Evolutionary conservation across 2,113 vertebrate species (phyloP).

Genomic region (Vireo altiloquus): DNA sequence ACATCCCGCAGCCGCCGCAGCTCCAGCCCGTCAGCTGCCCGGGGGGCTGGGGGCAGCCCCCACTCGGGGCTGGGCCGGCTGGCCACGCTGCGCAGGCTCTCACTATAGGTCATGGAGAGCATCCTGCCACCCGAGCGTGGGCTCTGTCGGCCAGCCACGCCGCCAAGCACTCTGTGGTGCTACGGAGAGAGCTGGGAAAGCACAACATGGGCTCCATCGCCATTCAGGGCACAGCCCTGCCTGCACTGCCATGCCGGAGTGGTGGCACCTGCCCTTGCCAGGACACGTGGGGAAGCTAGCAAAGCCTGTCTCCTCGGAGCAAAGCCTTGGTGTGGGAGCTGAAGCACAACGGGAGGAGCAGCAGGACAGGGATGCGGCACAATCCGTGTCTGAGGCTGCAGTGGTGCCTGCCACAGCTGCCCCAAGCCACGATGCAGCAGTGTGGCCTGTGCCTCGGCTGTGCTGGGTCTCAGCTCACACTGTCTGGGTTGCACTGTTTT

Average conservation of each 20-base stretch:
- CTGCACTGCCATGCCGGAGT: accelerated
- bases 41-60: slow-evolving; percentile 82
- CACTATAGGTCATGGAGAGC: slow-evolving; percentile 97
- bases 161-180: background rate
- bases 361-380: background rate
- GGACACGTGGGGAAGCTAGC: background rate
- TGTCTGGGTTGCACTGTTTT: background rate
- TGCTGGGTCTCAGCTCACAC: background rate
- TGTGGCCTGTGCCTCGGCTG: accelerated
- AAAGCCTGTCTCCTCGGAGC: background rate
- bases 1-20: slow-evolving; percentile 89
- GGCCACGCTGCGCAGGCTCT: slow-evolving; percentile 91
- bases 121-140: slow-evolving; percentile 80
- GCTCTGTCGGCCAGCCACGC: slow-evolving; percentile 75
- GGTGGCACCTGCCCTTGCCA: background rate
- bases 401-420: background rate
- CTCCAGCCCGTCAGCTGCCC: slow-evolving; percentile 80
- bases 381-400: background rate
- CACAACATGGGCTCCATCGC: background rate
- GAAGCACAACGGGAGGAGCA: background rate
- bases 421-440: background rate
- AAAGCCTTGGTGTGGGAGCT: background rate
- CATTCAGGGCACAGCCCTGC: background rate
- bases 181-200: slow-evolving; percentile 1
- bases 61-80: slow-evolving; percentile 92